A percentile compares a stretch with the other conserved stretches of the same genome.
Conservation (phyloP, 2,888 invertebrate genomes). For the Slavum lentiscoides region DNA sequence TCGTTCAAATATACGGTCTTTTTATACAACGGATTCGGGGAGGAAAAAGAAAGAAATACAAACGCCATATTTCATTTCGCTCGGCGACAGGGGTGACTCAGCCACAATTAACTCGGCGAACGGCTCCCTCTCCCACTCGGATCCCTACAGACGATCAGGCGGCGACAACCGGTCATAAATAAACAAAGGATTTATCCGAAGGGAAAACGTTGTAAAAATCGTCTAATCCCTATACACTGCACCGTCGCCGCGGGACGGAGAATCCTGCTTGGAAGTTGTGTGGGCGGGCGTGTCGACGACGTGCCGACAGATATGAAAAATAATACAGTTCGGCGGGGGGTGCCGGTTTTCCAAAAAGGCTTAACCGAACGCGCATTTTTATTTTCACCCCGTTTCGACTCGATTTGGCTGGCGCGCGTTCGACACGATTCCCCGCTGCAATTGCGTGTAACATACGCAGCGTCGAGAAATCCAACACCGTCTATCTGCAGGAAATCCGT, state of each 20-base stretch:
- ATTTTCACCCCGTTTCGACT: background rate
- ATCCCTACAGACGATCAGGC: conserved; percentile 3
- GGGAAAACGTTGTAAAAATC: conserved; percentile 49
- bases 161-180: conserved; percentile 50
- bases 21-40: conserved; percentile 15
- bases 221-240: conserved; percentile 12
- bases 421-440: background rate
- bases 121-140: conserved; percentile 1
- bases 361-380: conserved; percentile 22
- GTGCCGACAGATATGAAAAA: conserved; percentile 43
- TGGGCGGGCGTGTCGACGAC: conserved; percentile 10
- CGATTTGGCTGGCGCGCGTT: too few relatives aligned
- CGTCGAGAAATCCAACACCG: too few relatives aligned
- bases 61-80: conserved; percentile 50
- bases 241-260: conserved; percentile 1
- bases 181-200: conserved; percentile 49
- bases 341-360: conserved; percentile 44
- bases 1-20: conserved; percentile 32
- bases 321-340: conserved; percentile 18
- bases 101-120: conserved; percentile 43
- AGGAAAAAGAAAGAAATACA: background rate
- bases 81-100: conserved; percentile 47
- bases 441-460: too few relatives aligned
- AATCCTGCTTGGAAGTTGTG: conserved; percentile 18
- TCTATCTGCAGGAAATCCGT: too few relatives aligned